phyloP scores from a whole-genome alignment of 2,888 invertebrate genomes.

The Ephialtes manifestator region DNA sequence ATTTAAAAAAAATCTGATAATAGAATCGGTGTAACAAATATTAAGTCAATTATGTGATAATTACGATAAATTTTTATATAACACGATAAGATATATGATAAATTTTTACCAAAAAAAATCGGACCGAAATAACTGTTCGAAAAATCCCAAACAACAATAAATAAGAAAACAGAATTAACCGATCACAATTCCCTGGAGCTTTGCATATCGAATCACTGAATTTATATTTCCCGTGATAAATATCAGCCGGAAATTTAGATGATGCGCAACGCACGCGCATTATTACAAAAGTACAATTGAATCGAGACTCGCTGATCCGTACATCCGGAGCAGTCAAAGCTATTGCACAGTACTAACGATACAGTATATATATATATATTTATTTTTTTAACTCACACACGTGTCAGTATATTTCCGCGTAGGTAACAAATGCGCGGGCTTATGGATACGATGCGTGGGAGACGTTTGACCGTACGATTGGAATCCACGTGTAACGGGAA shows the following conservation, averaged over 20 bases:
- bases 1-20: too few relatives aligned
- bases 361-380: slow-evolving; percentile 10
- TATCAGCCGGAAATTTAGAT: slow-evolving; percentile 61
- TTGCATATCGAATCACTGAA: not conserved
- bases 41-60: too few relatives aligned
- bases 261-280: slow-evolving; percentile 55
- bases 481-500: slow-evolving; percentile 74
- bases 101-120: too few relatives aligned
- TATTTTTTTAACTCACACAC: slow-evolving; percentile 9
- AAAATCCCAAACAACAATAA: not conserved
- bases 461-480: slow-evolving; percentile 73
- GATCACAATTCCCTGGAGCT: not conserved
- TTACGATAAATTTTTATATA: too few relatives aligned
- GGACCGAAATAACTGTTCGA: not conserved
- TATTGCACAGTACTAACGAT: not conserved
- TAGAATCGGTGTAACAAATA: too few relatives aligned
- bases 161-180: not conserved
- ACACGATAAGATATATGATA: too few relatives aligned
- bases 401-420: slow-evolving; percentile 54
- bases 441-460: slow-evolving; percentile 70
- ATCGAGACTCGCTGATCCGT: slow-evolving; percentile 68
- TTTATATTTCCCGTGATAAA: slow-evolving; percentile 45
- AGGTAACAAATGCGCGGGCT: slow-evolving; percentile 47
- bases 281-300: slow-evolving; percentile 54
- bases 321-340: slow-evolving; percentile 69